These are phyloP conservation scores for Myathropa florea DNA, from an alignment of 2,888 invertebrate genomes.

Conservation along the genomic window DNA sequence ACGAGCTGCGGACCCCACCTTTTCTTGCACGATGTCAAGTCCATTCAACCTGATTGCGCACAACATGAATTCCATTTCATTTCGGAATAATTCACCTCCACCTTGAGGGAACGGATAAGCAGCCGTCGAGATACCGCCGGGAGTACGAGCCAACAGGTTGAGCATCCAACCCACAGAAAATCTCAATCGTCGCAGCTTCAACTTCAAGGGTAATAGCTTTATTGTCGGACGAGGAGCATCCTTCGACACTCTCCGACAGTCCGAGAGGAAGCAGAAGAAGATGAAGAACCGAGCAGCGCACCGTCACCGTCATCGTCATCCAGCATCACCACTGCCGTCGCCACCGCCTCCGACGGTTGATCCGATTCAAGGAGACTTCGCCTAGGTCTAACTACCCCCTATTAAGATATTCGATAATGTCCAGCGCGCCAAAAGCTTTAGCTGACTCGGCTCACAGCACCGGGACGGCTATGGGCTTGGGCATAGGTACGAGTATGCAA, in stretches of 20 bases:
- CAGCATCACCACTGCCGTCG: background rate
- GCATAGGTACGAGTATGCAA: slow-evolving; percentile 33
- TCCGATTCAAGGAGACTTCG: slow-evolving; percentile 64
- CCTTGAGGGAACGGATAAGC: slow-evolving; percentile 46
- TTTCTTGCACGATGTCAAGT: slow-evolving; percentile 63
- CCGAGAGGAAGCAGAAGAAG: slow-evolving; percentile 14
- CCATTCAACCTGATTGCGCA: slow-evolving; percentile 70
- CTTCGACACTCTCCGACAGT: slow-evolving; percentile 62
- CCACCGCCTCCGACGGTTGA: slow-evolving; percentile 9
- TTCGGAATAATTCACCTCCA: slow-evolving; percentile 69
- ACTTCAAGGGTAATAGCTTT: slow-evolving; percentile 71
- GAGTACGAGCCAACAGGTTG: slow-evolving; percentile 63
- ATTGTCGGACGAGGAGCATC: slow-evolving; percentile 62
- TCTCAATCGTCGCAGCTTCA: slow-evolving; percentile 58
- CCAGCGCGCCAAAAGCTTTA: slow-evolving; percentile 64
- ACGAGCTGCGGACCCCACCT: slow-evolving; percentile 53
- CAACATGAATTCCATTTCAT: slow-evolving; percentile 69
- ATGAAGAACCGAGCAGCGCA: slow-evolving; percentile 50
- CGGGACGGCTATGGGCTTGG: background rate
- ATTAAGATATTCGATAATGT: slow-evolving; percentile 71
- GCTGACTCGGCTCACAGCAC: slow-evolving; percentile 14
- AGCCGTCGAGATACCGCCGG: background rate
- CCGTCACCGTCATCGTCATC: slow-evolving; percentile 2
- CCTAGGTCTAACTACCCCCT: slow-evolving; percentile 70
- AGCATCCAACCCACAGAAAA: slow-evolving; percentile 48